Base-by-base conservation (phyloP, 1,140 invertebrate species). In the Drosophila albomicans region DNA sequence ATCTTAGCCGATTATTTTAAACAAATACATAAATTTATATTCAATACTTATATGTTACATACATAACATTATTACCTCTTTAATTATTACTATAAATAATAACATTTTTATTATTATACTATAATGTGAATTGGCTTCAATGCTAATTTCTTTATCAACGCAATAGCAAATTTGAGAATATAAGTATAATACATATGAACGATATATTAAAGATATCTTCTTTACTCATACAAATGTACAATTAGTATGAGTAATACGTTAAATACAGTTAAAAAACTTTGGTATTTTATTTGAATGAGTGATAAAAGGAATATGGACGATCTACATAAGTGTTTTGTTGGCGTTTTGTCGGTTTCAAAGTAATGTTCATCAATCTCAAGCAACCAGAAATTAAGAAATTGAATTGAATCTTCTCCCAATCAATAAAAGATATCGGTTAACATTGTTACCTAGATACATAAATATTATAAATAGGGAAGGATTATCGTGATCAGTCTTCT, bases 61-160 rank as follows among this genome's bases (percentile, higher is more conserved):
- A 28, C 35, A 54, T 35, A 64, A 64, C 59, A 64, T 54, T 54
- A 70, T 64, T 70, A 70, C 68, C 59, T 70, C 68, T 70, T 38
- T 2, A 56, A 48, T 46, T 25, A 25, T 54, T 35, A 51, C 7
- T 38, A 13, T 57, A 43, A 7, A 65, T 56, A 32, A 57, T 48
- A 11, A 8, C 43, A 25, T 38, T n/a, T 30, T 54, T 54, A 52
- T 32, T 35, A 38, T 15, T 20, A 38, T 38, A 38, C 35, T 38
- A 38, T 57, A 56, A 57, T 48, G 15, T 43, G 28, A 32, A 30
- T 10, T 25, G 4, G 15, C 13, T 35, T 16, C 32, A 13, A 35
- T 48, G 13, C 52, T 30, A 30, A 56, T 11, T 45, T 46, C 64
- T 35, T 66, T 32, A 57, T 16, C 32, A 56, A 20, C 32, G 32